Base-by-base conservation (phyloP, 92 coral and sea anemone species). In the Palythoa grandis region DNA sequence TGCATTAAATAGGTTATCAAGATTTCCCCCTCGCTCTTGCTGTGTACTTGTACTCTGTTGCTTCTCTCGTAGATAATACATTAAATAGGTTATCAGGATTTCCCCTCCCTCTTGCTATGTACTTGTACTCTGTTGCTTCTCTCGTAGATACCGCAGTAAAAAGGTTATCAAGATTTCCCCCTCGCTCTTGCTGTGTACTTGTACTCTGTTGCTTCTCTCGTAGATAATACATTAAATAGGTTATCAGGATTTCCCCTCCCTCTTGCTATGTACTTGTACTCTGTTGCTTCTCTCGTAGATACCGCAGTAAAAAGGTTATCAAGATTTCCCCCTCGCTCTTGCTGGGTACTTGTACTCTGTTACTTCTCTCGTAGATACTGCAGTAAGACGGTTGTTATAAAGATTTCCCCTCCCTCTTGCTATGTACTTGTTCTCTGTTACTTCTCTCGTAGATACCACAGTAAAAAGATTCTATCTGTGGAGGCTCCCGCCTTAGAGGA, bases 211-310 rank as follows among this genome's bases (percentile, higher is more conserved):
- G 63, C 87, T 70, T 75, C 78, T 78, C 65, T 74, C 92, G 48
- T 87, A 94, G 98, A 94, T 90, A 82, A 76, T 89, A 83, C 63
- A 90, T 86, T 88, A 72, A 82, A 84, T 90, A 86, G 83, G 88
- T 94, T 72, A 29, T 29, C 35, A 29, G 1, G 35, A 29, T 29
- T 29, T 29, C 35, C 35, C 35, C 35, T 29, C 35, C 1, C 35
- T 29, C 35, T 29, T 29, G 35, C 35, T 29, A 1, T 29, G 35
- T 29, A 29, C 35, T 29, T 29, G 35, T 29, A 0, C 35, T 29
- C 35, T 29, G 35, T 29, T 29, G 35, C 1, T 29, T 74, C 78
- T 77, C 73, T 73, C 91, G 43, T 88, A 94, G 98, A 94, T 90
- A 82, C 79, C 90, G 86, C 70, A 91, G 88, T 86, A 29, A 29